Percentiles rank a stretch among this genome's conserved stretches.
These are phyloP conservation scores for Lepidocyrtoides sp. DNA, from an alignment of 2,888 invertebrate genomes.

Conservation along the genomic window DNA sequence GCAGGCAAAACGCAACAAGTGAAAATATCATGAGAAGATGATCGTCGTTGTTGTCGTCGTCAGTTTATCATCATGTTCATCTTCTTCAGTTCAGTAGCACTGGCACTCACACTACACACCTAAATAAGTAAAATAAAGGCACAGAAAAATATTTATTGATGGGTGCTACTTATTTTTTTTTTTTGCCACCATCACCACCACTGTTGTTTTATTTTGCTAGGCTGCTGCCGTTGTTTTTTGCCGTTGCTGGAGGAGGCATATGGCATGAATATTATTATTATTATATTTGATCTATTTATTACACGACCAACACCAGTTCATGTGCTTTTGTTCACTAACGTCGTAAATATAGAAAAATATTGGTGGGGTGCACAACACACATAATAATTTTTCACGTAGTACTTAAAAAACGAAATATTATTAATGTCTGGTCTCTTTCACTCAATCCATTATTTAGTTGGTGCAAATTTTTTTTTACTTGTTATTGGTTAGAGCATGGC, in stretches of 20 bases:
- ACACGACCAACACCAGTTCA: neutral
- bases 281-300: neutral
- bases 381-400: no score
- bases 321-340: neutral
- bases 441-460: no score
- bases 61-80: neutral
- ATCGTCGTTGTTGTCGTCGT: neutral
- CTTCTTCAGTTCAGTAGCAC: no score
- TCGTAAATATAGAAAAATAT: no score
- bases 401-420: no score
- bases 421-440: no score
- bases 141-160: neutral
- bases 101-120: neutral
- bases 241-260: neutral
- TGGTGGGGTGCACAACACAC: no score
- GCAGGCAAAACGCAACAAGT: slow-evolving; percentile 34
- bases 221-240: no score
- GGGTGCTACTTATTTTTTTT: slow-evolving; percentile 6
- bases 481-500: no score
- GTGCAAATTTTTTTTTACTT: no score
- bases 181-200: neutral
- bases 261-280: neutral
- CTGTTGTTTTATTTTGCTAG: no score
- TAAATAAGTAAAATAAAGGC: neutral
- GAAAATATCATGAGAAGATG: neutral